Evolutionary conservation across 2,113 vertebrate species (phyloP).

Genomic region (Chloebia gouldiae): DNA sequence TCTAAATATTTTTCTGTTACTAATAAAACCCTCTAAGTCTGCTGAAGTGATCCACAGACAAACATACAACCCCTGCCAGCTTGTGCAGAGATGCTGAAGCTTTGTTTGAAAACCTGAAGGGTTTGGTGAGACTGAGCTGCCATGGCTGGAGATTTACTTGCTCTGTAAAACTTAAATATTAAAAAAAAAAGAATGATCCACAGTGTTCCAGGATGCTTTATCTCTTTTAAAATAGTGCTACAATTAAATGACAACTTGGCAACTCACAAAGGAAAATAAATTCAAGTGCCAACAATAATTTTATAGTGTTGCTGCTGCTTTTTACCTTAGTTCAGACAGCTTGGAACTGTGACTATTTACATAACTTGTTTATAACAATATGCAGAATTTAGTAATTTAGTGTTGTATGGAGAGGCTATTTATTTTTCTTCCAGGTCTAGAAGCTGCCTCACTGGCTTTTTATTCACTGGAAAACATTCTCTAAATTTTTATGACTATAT

Average conservation of each 20-base stretch:
- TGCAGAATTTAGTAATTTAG: background rate
- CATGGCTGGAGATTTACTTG: background rate
- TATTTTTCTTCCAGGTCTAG: background rate
- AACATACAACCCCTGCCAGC: fast-evolving
- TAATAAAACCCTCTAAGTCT: background rate
- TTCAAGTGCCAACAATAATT: background rate
- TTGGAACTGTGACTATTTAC: background rate
- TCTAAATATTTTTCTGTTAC: background rate
- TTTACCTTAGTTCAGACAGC: background rate
- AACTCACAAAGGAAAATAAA: background rate
- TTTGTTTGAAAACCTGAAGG: background rate
- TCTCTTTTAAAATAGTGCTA: background rate
- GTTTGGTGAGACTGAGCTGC: background rate
- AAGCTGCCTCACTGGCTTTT: background rate
- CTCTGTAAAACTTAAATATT: background rate
- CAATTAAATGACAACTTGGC: background rate
- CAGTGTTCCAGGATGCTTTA: background rate
- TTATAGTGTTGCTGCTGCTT: background rate
- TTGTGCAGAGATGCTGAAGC: background rate
- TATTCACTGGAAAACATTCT: background rate
- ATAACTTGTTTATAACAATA: background rate
- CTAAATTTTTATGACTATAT: background rate
- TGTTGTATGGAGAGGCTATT: background rate
- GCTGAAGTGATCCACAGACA: background rate
- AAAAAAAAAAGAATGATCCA: background rate